A percentile compares a stretch with the other conserved stretches of the same genome.
Conservation (phyloP, 2,888 invertebrate genomes). For the Fabriciana adippe region DNA sequence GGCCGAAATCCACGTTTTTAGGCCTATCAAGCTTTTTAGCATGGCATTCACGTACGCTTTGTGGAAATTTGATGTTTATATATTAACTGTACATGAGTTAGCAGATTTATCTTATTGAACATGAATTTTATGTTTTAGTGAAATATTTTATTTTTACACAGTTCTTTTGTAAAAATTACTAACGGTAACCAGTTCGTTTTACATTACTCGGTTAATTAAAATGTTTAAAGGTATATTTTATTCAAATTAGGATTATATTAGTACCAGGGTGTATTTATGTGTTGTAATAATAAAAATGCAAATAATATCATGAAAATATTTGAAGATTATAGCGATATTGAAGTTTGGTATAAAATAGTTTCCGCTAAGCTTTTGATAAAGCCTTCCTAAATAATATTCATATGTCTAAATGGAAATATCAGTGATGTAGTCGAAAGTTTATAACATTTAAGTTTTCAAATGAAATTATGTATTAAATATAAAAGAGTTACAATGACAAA, state of each 20-base stretch:
- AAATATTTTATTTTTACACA: conserved; percentile 4
- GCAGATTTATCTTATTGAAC: conserved; percentile 17
- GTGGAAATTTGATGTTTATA: conserved; percentile 56
- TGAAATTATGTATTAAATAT: neutral
- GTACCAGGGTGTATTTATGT: no score
- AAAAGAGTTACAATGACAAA: conserved; percentile 7
- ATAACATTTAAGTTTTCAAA: neutral
- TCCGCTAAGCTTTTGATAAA: neutral
- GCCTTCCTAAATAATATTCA: no score
- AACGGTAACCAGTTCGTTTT: no score
- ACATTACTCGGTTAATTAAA: no score
- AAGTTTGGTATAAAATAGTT: no score
- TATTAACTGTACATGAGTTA: conserved; percentile 46
- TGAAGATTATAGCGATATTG: no score
- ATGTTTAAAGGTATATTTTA: no score
- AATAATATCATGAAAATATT: no score
- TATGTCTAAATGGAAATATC: neutral
- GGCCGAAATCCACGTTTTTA: conserved; percentile 75
- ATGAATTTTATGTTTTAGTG: conserved; percentile 6
- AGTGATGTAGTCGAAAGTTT: neutral
- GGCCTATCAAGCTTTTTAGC: conserved; percentile 77
- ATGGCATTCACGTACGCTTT: conserved; percentile 61
- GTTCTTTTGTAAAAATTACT: no score
- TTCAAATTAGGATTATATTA: no score
- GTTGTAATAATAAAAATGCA: no score